Evolutionary conservation across 2,888 invertebrate species (phyloP).

Genomic region (Agonopterix arenella): DNA sequence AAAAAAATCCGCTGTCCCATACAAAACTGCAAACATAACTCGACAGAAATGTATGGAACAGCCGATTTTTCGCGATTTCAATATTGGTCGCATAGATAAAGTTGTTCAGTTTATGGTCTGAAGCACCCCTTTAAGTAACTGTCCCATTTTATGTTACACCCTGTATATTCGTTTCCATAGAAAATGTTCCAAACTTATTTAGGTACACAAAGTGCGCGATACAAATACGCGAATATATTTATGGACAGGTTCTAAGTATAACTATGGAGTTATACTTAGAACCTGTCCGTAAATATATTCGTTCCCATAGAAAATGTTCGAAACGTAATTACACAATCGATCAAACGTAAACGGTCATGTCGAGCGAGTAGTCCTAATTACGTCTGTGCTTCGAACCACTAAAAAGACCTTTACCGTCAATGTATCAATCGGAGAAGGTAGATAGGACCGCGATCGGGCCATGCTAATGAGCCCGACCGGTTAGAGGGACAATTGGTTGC

Average conservation of each 20-base stretch:
- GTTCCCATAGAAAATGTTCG: conserved; percentile 9
- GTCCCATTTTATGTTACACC: too few relatives aligned
- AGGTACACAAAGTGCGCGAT: too few relatives aligned
- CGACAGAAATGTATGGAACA: too few relatives aligned
- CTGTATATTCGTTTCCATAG: conserved; percentile 8
- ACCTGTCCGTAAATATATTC: conserved; percentile 3
- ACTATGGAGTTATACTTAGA: too few relatives aligned
- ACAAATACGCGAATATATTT: too few relatives aligned
- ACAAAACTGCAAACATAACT: too few relatives aligned
- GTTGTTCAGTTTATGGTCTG: too few relatives aligned
- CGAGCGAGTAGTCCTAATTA: conserved; percentile 45
- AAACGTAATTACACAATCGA: conserved; percentile 22
- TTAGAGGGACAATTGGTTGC: conserved; percentile 62
- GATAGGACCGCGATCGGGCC: conserved; percentile 53
- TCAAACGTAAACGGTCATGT: conserved; percentile 34
- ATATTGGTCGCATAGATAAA: too few relatives aligned
- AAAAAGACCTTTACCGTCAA: conserved; percentile 59
- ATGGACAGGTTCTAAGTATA: too few relatives aligned
- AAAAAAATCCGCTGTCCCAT: too few relatives aligned
- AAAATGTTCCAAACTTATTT: conserved; percentile 9
- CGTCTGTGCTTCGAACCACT: conserved; percentile 36
- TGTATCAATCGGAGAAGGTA: conserved; percentile 58
- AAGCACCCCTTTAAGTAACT: too few relatives aligned
- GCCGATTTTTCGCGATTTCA: too few relatives aligned
- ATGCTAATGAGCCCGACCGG: conserved; percentile 63